Percentiles rank a stretch among this genome's conserved stretches.
Evolutionary conservation across 1,140 invertebrate genomes (phyloP).

Genomic region (Wasmannia auropunctata): DNA sequence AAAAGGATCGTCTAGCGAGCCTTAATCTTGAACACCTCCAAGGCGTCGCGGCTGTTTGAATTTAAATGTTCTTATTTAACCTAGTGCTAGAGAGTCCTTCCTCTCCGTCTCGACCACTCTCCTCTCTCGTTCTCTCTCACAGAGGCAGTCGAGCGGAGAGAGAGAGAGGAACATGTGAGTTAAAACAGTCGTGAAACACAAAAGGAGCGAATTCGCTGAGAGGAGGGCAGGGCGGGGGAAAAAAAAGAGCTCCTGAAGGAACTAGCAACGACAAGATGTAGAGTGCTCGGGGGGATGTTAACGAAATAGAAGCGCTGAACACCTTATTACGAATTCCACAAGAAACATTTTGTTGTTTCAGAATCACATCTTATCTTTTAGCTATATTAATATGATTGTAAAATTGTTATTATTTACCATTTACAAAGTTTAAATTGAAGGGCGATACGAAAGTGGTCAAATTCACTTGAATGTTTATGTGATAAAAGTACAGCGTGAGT

Average conservation of each 20-base stretch:
- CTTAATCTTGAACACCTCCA: slow-evolving; percentile 65
- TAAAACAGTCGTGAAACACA: slow-evolving; percentile 64
- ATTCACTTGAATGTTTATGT: not conserved
- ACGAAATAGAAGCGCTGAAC: slow-evolving; percentile 57
- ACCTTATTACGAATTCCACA: slow-evolving; percentile 9
- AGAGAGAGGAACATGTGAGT: slow-evolving; percentile 33
- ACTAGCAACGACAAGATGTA: slow-evolving; percentile 37
- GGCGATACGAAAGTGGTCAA: not conserved
- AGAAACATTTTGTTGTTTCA: slow-evolving; percentile 3
- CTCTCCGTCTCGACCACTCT: not conserved
- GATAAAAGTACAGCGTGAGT: not conserved
- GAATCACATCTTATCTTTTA: not conserved
- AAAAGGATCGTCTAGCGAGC: slow-evolving; percentile 49
- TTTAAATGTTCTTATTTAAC: slow-evolving; percentile 60
- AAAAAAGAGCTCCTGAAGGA: not conserved
- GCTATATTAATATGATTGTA: too few relatives aligned
- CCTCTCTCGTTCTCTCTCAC: not conserved
- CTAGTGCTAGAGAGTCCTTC: not conserved
- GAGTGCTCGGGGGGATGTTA: slow-evolving; percentile 51
- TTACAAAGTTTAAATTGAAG: not conserved
- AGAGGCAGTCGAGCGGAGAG: slow-evolving; percentile 32
- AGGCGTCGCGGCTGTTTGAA: slow-evolving; percentile 62
- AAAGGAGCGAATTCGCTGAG: slow-evolving; percentile 42
- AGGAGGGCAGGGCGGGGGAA: not conserved
- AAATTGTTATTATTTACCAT: not conserved